phyloP scores from a whole-genome alignment of 2,888 invertebrate species.

The Mycalesis mineus region DNA sequence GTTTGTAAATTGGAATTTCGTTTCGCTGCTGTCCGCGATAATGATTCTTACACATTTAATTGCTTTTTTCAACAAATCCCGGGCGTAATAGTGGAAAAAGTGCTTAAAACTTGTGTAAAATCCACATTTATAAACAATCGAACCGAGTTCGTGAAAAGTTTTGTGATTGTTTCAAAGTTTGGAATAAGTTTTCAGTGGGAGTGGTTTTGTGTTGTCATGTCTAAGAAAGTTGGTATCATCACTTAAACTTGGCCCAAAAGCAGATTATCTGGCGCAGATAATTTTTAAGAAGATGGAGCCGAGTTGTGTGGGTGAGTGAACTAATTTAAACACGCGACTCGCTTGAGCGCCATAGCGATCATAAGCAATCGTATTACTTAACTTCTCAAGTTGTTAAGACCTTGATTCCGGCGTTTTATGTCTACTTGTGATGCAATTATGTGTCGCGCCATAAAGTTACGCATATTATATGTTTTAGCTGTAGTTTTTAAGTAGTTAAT shows the following conservation, averaged over 20 bases:
- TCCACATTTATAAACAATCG: slow-evolving; percentile 9
- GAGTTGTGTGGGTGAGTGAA: slow-evolving; percentile 61
- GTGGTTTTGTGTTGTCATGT: slow-evolving; percentile 66
- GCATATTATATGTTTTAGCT: slow-evolving; percentile 13
- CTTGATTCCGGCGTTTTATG: slow-evolving; percentile 40
- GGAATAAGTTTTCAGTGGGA: slow-evolving; percentile 48
- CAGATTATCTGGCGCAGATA: slow-evolving; percentile 33
- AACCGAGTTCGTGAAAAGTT: slow-evolving; percentile 28
- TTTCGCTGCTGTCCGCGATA: slow-evolving; percentile 41
- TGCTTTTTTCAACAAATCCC: slow-evolving; percentile 34
- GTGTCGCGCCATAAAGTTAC: slow-evolving; percentile 27
- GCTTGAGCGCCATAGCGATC: slow-evolving; percentile 19
- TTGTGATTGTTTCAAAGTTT: slow-evolving; percentile 37
- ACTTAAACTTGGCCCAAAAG: slow-evolving; percentile 49
- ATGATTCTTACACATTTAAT: slow-evolving; percentile 43
- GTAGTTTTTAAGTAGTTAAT: slow-evolving; percentile 28
- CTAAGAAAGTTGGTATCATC: slow-evolving; percentile 53
- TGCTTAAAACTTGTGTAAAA: slow-evolving; percentile 31
- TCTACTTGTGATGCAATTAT: slow-evolving; percentile 37
- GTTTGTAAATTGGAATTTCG: slow-evolving; percentile 22
- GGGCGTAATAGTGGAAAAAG: slow-evolving; percentile 34
- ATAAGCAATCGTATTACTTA: slow-evolving; percentile 17
- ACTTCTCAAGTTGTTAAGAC: slow-evolving; percentile 35
- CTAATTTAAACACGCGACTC: slow-evolving; percentile 19
- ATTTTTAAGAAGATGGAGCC: slow-evolving; percentile 54